Base-by-base conservation (phyloP, 2,888 invertebrate species). In the Idaea aversata region DNA sequence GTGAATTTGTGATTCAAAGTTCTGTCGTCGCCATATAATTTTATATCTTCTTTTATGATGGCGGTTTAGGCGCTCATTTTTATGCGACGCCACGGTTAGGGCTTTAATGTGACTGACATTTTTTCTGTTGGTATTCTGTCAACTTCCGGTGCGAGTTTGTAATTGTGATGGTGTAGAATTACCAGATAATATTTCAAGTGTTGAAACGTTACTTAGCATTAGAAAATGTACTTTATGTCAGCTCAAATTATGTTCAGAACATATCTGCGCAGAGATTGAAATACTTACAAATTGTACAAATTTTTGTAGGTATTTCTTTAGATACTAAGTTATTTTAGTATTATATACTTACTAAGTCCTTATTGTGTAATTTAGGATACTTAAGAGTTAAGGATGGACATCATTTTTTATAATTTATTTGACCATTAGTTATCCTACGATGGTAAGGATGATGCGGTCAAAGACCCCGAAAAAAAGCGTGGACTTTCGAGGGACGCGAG, bases 1-100 rank as follows among this genome's bases (percentile, higher is more conserved):
- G 72, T 69, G 71, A 73, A 77, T 76, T 75, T 74, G 75, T 71
- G 72, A 71, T 73, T 73, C 68, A 73, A 75, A 77, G 70, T 72
- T 76, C 68, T 73, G 70, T 67, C 64, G 62, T 67, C 64, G 62
- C 66, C 69, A 74, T 74, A 74, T 72, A 70, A 74, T 74, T 74
- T 74, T 74, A 74, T 74, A 70, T 64, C 64, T 69, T 67, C 65
- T 66, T 74, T 74, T 74, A 74, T 71, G 71, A 67, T 67, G 63
- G 65, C 65, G 67, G 67, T 67, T 74, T 74, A 72, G 70, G 63
- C 65, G 62, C 64, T 15, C 61, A 63, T 74, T 74, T 74, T 74
- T 70, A 74, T 74, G 74, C 70, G 68, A 61, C 61, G 62, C 66
- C 72, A 70, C 67, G 71, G 60, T 58, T 62, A 10, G 57, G 69